A percentile compares a stretch with the other conserved stretches of the same genome.
Evolutionary conservation across 23 tunicate genomes (phyloP).

Genomic region (Halocynthia aurantium): DNA sequence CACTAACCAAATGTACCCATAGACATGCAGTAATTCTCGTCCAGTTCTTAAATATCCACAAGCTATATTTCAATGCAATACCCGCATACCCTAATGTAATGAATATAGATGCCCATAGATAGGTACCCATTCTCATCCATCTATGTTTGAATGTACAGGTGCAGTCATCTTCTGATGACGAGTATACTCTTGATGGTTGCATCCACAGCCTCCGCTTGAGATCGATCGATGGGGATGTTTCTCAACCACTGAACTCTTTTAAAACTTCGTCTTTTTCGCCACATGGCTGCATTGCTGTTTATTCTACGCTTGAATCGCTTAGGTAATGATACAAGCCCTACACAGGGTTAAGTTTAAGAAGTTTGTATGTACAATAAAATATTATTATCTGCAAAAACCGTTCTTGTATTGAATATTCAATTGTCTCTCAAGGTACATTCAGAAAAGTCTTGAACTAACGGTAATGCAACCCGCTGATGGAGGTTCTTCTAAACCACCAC

Average conservation of each 20-base stretch:
- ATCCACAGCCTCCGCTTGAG: constrained; percentile 54
- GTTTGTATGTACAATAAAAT: background rate
- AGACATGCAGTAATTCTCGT: background rate
- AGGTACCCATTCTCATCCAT: no score
- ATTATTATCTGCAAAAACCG: no score
- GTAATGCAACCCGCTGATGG: constrained; percentile 29
- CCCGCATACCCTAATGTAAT: background rate
- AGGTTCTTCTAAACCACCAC: constrained; percentile 35
- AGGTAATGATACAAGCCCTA: constrained; percentile 25
- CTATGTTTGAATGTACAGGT: constrained; percentile 17
- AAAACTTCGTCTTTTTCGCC: constrained; percentile 79
- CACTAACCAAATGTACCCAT: no score
- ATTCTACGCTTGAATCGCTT: constrained; percentile 60
- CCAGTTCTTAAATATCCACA: background rate
- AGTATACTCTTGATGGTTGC: constrained; percentile 67
- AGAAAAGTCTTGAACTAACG: constrained; percentile 49
- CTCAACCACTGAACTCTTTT: constrained; percentile 58
- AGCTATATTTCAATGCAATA: background rate
- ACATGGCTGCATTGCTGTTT: constrained; percentile 91
- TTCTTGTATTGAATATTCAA: background rate
- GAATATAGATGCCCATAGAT: no score
- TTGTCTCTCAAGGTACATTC: constrained; percentile 49
- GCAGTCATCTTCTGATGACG: constrained; percentile 51
- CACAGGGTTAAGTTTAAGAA: background rate
- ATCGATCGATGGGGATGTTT: constrained; percentile 59